Evolutionary conservation across 2,888 invertebrate species (phyloP).

Genomic region (Sicus ferrugineus): DNA sequence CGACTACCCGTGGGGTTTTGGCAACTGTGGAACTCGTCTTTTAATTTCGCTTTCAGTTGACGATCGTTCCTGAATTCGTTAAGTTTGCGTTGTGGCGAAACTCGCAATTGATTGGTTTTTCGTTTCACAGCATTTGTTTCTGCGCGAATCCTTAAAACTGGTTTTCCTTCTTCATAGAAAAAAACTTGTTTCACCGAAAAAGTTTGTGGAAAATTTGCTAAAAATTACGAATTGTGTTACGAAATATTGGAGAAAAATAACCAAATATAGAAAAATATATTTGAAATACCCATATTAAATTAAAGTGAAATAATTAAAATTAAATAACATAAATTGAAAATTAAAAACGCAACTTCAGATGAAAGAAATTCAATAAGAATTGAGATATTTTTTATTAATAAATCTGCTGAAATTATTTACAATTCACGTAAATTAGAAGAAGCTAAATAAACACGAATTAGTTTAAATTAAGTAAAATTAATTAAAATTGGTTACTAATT

Average conservation of each 20-base stretch:
- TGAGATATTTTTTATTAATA: neutral
- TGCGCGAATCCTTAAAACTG: neutral
- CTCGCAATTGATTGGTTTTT: slow-evolving; percentile 28
- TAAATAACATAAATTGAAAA: neutral
- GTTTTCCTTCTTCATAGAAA: neutral
- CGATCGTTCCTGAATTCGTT: slow-evolving; percentile 57
- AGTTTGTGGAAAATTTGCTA: slow-evolving; percentile 36
- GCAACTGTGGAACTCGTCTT: slow-evolving; percentile 19
- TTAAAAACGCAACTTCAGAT: neutral
- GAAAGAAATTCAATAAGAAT: neutral
- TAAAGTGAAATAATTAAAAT: neutral
- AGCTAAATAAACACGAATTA: neutral
- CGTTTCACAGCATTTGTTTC: slow-evolving; percentile 30
- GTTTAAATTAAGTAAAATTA: neutral
- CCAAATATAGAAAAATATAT: slow-evolving; percentile 1
- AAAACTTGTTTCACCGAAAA: slow-evolving; percentile 17
- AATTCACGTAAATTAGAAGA: neutral
- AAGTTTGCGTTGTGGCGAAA: slow-evolving; percentile 45
- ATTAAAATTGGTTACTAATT: neutral
- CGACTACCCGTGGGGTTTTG: no score
- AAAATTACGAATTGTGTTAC: slow-evolving; percentile 4
- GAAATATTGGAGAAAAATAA: slow-evolving; percentile 1
- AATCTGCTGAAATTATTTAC: neutral
- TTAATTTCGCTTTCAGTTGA: slow-evolving; percentile 60
- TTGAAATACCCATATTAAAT: neutral